Percentiles rank a stretch among this genome's conserved stretches.
These are phyloP conservation scores for Linurgus olivaceus DNA, from an alignment of 2,797 vertebrate genomes.

Conservation along the genomic window DNA sequence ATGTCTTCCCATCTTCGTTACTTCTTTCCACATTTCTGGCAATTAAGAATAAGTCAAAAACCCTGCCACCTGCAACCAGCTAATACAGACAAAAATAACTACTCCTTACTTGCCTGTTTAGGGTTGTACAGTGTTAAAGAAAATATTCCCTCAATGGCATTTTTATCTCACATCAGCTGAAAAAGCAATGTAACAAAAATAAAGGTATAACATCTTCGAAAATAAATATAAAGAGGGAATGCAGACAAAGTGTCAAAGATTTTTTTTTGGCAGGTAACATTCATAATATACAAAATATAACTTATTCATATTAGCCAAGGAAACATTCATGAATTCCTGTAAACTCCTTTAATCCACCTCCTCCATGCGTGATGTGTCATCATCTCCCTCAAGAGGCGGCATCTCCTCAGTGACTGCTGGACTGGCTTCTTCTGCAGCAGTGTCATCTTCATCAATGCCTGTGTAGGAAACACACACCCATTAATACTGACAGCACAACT, in stretches of 20 bases:
- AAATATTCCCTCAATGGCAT: conserved; percentile 68
- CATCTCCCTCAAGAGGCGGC: conserved; percentile 91
- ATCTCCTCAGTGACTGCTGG: conserved; percentile 87
- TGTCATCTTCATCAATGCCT: conserved; percentile 96
- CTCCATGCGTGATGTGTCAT: conserved; percentile 94
- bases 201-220: conserved; percentile 76
- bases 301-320: conserved; percentile 49
- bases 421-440: conserved; percentile 80
- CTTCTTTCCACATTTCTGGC: conserved; percentile 38
- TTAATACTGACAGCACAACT: fast-evolving
- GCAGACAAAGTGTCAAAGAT: conserved; percentile 61
- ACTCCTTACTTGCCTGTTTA: conserved; percentile 58
- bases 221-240: conserved; percentile 75
- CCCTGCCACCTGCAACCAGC: conserved; percentile 55
- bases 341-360: conserved; percentile 85
- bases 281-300: conserved; percentile 79
- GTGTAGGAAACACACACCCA: fast-evolving
- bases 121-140: conserved; percentile 69
- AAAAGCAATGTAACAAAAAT: conserved; percentile 81
- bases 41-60: conserved; percentile 66
- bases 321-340: conserved; percentile 40
- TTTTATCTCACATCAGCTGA: conserved; percentile 72
- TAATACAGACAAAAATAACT: conserved; percentile 47
- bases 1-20: conserved; percentile 9
- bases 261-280: conserved; percentile 74